Evolutionary conservation across 2,797 vertebrate species (phyloP), one percentile per base, ranked within the genome.

Genomic region (Neosilurus hyrtlii): DNA sequence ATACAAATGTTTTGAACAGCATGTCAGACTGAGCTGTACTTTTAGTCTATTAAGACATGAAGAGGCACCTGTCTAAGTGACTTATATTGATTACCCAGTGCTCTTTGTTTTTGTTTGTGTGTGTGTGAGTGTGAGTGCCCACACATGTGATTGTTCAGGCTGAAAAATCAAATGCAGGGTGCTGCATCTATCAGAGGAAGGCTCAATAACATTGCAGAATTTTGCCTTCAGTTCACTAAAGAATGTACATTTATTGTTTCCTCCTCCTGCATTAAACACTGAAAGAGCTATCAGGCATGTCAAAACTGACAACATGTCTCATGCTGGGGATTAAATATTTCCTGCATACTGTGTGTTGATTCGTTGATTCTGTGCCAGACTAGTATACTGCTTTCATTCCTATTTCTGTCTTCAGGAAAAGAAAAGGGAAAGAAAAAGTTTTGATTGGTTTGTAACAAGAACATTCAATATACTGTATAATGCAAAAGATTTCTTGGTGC

Each of bases 31-130:
- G 16, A 75, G 20, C 56, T n/a, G 30, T 59, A 2, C 35, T 61
- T 75, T 75, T 20, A 35, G 72, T 57, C 59, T 51, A 7, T 24
- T 49, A 77, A 51, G 59, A 51, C 59, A 26, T 43, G 20, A 22
- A 77, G 3, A 77, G 57, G n/a, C 0, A 22, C 30, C 56, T 57
- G 30, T 75, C 56, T 22, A 35, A 57, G 24, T 74, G 24, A 10
- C 30, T 43, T 49, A 75, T 75, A 75, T 75, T 75, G 61, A 78
- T 78, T 78, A 11, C 4, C 37, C 8, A n/a, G 37, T 62, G 35
- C 35, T 68, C 37, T 79, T 6, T 24, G 22, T 59, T 37, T 63
- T 24, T 18, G 52, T 74, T 79, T 52, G 65, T 66, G 63, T 16
- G 63, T 35, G 63, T 26, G 24, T 26, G 62, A 9, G 59, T 26